These are phyloP conservation scores for Apotomis capreana DNA, from an alignment of 2,888 invertebrate species.

Conservation along the genomic window DNA sequence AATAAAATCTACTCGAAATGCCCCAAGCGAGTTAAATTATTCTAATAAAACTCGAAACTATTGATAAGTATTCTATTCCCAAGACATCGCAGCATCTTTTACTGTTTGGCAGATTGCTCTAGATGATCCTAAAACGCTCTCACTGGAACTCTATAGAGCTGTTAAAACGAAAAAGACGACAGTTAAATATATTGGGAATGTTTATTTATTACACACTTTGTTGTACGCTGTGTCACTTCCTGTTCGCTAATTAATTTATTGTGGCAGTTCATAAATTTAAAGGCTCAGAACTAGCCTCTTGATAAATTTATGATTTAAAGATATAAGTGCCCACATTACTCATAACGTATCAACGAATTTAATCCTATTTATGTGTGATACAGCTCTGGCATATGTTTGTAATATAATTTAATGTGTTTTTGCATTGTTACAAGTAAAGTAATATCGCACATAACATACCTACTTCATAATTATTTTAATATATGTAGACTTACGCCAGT, in stretches of 20 bases:
- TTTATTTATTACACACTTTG: conserved; percentile 76
- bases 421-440: neutral
- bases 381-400: neutral
- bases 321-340: conserved; percentile 33
- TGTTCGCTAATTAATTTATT: conserved; percentile 76
- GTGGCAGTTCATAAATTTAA: conserved; percentile 73
- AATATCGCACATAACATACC: neutral
- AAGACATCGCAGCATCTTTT: conserved; percentile 73
- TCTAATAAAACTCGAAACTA: conserved; percentile 71
- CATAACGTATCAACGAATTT: conserved; percentile 29
- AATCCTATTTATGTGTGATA: conserved; percentile 11
- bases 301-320: conserved; percentile 50
- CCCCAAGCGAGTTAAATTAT: conserved; percentile 58
- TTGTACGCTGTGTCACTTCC: conserved; percentile 60
- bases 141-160: conserved; percentile 64
- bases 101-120: conserved; percentile 66
- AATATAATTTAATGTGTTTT: neutral
- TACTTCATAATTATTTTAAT: no score
- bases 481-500: no score
- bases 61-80: conserved; percentile 77
- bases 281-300: conserved; percentile 72
- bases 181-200: conserved; percentile 61
- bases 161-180: conserved; percentile 63
- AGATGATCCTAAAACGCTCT: conserved; percentile 72
- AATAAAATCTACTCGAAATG: conserved; percentile 49